Base-by-base conservation (phyloP, 2,113 vertebrate species). In the Sterna hirundo region DNA sequence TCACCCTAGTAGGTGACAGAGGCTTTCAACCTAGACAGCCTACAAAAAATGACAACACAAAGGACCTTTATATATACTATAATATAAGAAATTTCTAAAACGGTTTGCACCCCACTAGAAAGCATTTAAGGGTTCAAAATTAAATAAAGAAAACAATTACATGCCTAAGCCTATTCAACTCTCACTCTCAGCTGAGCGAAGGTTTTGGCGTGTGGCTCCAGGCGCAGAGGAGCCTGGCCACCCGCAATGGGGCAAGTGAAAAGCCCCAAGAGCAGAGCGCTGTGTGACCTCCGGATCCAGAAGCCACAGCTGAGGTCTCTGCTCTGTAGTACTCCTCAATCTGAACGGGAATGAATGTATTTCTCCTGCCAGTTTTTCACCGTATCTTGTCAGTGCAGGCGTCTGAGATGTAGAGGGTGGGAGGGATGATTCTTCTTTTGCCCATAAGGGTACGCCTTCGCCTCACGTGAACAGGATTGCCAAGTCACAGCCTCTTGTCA, bases 201-300 rank as follows among this genome's bases (percentile, higher is more conserved):
- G 30, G 27, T 66, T 66, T 66, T 55, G 13, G 40, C 18, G 13
- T 3, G 5, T 19, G 49, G n/a, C 38, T 76, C 38, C 19, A 13
- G 15, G 5, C 19, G 18, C 69, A 60, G 23, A 54, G n/a, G 3
- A 76, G 22, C 16, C 57, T 30, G n/a, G n/a, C 40, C 27, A 46
- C 27, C 32, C 19, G 2, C 15, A 11, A 16, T 0, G 3, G 9
- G 58, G 49, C 40, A 52, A 85, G 38, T 0, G 1, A 61, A 61
- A 75, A 78, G 30, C 30, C 17, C 27, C 11, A n/a, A 32, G 17
- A 86, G 57, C 22, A 60, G 26, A 40, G 10, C 38, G 38, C 22
- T 44, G 22, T 26, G 16, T 34, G 26, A 77, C 40, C 46, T 16
- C 13, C 52, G 29, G 40, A 29, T 13, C 10, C 25, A 7, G 2